Percentiles rank a stretch among this genome's conserved stretches.
Evolutionary conservation across 2,888 invertebrate genomes (phyloP).

Genomic region (Oxyscelio sp.): DNA sequence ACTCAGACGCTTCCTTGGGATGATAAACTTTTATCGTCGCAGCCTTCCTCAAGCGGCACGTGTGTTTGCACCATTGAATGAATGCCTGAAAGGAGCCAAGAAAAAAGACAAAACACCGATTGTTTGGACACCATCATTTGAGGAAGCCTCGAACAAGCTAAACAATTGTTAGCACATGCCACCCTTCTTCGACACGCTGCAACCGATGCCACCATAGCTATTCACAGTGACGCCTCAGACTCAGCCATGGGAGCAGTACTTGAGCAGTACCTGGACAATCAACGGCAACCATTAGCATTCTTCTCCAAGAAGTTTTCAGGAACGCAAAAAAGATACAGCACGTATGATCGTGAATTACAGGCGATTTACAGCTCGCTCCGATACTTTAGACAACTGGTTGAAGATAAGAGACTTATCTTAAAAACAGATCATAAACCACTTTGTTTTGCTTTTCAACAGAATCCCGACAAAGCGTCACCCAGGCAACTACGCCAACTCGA

Average conservation of each 20-base stretch:
- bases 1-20: background rate
- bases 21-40: slow-evolving; percentile 25
- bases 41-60: slow-evolving; percentile 55
- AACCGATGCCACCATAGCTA: background rate
- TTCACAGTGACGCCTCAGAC: background rate
- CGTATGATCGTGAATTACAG: slow-evolving; percentile 75
- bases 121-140: slow-evolving; percentile 42
- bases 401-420: slow-evolving; percentile 17
- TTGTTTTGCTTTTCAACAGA: slow-evolving; percentile 32
- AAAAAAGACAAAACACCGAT: slow-evolving; percentile 62
- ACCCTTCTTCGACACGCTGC: slow-evolving; percentile 47
- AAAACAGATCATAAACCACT: slow-evolving; percentile 63
- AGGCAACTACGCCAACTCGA: slow-evolving; percentile 40
- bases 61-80: slow-evolving; percentile 48
- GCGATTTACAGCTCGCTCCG: slow-evolving; percentile 70
- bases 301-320: background rate
- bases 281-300: slow-evolving; percentile 1
- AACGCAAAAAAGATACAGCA: slow-evolving; percentile 60
- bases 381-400: slow-evolving; percentile 64
- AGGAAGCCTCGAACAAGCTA: slow-evolving; percentile 9
- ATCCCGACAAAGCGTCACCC: slow-evolving; percentile 30
- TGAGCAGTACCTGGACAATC: background rate
- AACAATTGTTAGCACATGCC: slow-evolving; percentile 42
- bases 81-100: slow-evolving; percentile 31
- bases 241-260: background rate